Percentiles rank a stretch among this genome's conserved stretches.
Conservation (phyloP, 2,113 vertebrate species). For the Anseranas semipalmata region DNA sequence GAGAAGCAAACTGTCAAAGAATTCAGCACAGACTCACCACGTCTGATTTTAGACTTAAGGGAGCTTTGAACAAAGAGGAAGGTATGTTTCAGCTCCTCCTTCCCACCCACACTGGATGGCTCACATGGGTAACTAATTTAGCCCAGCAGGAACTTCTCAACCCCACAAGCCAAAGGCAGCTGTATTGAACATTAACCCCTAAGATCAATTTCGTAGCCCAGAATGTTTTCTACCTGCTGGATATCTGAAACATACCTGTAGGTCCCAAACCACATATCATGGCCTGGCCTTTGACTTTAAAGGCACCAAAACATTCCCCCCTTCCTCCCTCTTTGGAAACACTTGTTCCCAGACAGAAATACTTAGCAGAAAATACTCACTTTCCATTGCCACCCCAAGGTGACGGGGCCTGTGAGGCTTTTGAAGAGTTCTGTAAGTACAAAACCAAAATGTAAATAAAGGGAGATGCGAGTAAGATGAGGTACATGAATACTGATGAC, state of each 20-base stretch:
- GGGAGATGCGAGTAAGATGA: constrained; percentile 53
- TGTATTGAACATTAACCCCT: not conserved
- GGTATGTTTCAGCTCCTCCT: not conserved
- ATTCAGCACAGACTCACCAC: not conserved
- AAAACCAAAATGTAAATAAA: constrained; percentile 70
- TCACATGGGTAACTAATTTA: not conserved
- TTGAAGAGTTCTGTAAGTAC: constrained; percentile 90
- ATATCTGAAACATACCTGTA: not conserved
- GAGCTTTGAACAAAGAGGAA: not conserved
- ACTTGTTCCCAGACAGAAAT: constrained; percentile 58
- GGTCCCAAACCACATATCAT: not conserved
- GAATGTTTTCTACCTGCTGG: constrained; percentile 6
- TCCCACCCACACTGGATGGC: not conserved
- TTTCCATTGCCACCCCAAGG: constrained; percentile 96
- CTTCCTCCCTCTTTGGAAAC: not conserved
- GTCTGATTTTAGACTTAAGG: not conserved
- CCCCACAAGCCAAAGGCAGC: not conserved
- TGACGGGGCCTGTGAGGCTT: constrained; percentile 92
- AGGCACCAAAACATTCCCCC: not conserved
- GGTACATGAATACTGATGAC: constrained; percentile 63
- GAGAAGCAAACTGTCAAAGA: constrained; percentile 63
- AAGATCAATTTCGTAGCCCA: not conserved
- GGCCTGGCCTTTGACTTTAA: not conserved
- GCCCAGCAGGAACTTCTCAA: not conserved
- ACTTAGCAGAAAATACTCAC: constrained; percentile 83